These are phyloP conservation scores for Notocelia uddmanniana DNA, from an alignment of 2,888 invertebrate genomes.

Conservation along the genomic window DNA sequence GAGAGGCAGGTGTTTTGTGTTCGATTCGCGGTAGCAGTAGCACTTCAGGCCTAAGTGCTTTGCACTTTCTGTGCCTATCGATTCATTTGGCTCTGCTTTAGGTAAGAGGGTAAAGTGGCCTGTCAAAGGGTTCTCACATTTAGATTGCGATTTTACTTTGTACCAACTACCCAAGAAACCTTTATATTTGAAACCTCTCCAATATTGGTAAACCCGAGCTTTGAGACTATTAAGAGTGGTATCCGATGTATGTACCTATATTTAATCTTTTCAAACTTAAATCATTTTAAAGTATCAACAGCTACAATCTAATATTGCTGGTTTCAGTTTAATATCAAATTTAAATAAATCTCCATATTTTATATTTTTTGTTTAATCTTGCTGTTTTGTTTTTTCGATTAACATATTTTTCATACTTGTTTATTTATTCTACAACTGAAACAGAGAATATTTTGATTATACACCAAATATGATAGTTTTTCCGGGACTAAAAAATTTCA, in stretches of 20 bases:
- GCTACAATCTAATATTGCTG: no score
- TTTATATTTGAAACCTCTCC: slow-evolving; percentile 24
- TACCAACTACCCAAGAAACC: slow-evolving; percentile 7
- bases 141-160: slow-evolving; percentile 30
- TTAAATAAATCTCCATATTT: no score
- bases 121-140: slow-evolving; percentile 15
- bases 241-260: not conserved
- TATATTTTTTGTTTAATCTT: no score
- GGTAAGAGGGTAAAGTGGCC: slow-evolving; percentile 35
- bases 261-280: not conserved
- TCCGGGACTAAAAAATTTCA: no score
- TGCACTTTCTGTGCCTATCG: slow-evolving; percentile 6
- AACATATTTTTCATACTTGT: no score
- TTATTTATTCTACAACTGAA: no score
- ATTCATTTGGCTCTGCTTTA: slow-evolving; percentile 14
- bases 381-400: no score
- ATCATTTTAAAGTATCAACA: no score
- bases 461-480: no score
- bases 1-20: no score
- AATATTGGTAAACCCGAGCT: not conserved
- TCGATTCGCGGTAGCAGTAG: not conserved
- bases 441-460: no score
- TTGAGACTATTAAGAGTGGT: not conserved
- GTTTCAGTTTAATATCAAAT: no score
- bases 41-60: not conserved